Base-by-base conservation (phyloP, 1,140 invertebrate species). In the Drosophila bipectinata region DNA sequence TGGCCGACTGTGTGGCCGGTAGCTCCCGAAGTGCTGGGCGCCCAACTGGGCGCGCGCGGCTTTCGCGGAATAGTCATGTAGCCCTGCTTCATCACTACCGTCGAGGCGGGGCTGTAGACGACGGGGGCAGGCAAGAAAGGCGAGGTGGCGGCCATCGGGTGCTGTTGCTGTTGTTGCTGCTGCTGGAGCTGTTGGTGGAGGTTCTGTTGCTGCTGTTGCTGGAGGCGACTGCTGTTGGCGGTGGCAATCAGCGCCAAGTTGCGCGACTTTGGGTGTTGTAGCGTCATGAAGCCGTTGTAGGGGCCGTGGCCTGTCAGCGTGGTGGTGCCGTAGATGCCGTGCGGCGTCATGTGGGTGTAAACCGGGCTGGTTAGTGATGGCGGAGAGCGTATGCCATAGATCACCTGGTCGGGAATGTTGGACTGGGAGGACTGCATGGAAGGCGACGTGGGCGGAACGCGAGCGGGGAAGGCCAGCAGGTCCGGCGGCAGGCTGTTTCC, bases 61-160 rank as follows among this genome's bases (percentile, higher is more conserved):
- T 96, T 92, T 62, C 97, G 93, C 0, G 97, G 97, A 58, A 98
- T 96, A 5, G 96, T 97, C 7, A 97, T 96, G 83, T 97, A 97
- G 4, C 96, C 96, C 89, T 95, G 95, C 56, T 95, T 93, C n/a
- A 95, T 94, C 2, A 95, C 93, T 8, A 95, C 92, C 4, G 79
- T 73, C 6, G 77, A 67, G 32, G 88, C 78, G 61, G 92, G 93
- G 68, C 92, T 93, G 66, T 92, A 93, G 10, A 93, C 92, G 24
- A 92, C 84, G 44, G 93, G 93, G 44, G 92, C 92, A 61, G 93
- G 93, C 66, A 92, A 72, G 81, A 96, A 97, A 0, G 96, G 96
- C 0, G 95, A 92, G 1, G 94, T 92, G 44, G 94, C 91, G 64
- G 93, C 92, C 18, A 21, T 75, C 94, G 79, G 68, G 2, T 93